A percentile compares a stretch with the other conserved stretches of the same genome.
phyloP scores from a whole-genome alignment of 53 echinoderm and acorn worm species.

The Antedon mediterranea region DNA sequence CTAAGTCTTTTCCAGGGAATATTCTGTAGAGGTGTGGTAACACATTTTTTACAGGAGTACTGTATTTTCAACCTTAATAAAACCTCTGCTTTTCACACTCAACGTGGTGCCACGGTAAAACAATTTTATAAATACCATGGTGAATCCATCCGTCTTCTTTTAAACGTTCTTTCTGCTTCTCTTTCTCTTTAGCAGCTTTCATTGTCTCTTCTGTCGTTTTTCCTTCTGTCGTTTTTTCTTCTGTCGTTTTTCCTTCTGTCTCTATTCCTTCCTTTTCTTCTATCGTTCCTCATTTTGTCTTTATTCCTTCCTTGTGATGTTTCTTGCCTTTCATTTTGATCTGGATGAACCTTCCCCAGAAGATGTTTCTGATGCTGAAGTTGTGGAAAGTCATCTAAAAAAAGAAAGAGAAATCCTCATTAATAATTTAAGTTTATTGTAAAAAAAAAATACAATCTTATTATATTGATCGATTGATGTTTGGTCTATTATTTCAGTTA shows the following conservation, averaged over 20 bases:
- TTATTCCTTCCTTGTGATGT: not conserved
- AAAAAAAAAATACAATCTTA: no score
- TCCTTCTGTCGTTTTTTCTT: no score
- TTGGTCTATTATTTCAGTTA: no score
- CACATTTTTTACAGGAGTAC: no score
- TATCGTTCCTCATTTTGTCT: not conserved
- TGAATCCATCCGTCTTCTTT: not conserved
- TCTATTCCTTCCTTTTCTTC: not conserved
- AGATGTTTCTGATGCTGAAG: slow-evolving; percentile 36
- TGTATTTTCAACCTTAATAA: no score
- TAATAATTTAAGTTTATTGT: not conserved
- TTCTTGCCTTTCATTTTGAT: not conserved
- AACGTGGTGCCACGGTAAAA: no score
- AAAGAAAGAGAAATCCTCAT: slow-evolving; percentile 2
- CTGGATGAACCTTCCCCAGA: not conserved
- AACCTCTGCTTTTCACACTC: no score
- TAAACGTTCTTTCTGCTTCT: not conserved
- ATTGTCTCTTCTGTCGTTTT: slow-evolving; percentile 1
- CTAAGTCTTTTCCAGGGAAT: no score
- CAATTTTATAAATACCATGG: no score
- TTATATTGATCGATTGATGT: no score
- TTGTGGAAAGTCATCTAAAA: slow-evolving; percentile 46
- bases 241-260: slow-evolving; percentile 8
- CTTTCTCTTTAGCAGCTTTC: not conserved
- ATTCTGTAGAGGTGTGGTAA: no score